Evolutionary conservation across 2,888 invertebrate species (phyloP), one percentile per base, ranked within the genome.

Genomic region (Lithodes maja): DNA sequence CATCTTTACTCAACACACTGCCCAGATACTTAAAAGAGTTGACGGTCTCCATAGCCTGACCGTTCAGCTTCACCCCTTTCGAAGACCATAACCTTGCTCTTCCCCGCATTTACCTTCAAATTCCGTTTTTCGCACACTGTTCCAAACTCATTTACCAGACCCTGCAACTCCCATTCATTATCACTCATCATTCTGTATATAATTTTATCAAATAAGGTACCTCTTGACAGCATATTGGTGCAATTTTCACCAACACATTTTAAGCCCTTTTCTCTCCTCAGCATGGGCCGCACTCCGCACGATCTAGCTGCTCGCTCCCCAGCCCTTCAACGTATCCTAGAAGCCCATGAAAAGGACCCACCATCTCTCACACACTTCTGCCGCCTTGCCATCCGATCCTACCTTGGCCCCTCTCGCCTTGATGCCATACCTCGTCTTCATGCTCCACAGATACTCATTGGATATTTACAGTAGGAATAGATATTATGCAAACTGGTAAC

Each of bases 271-370:
- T 78, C 1, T 52, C 15, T 50, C 53, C 52, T 54, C 86, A 92
- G 92, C 83, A 87, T 87, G 52, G 92, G 92, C 49, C 90, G 91
- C 82, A 90, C 90, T 54, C 92, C 92, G 1, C 91, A 91, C 71
- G 92, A 92, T 7, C 80, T 92, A 54, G 87, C 90, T 5, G 85
- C 80, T 12, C 61, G 77, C 12, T 75, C 81, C 55, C 84, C 90
- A 1, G 53, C 81, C 17, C 71, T 90, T 33, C 84, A 71, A 17
- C 17, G n/a, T n/a, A n/a, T 92, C 12, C 80, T 92, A 3, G 68
- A 71, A 7, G 54, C 75, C 33, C 83, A 89, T 77, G 92, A 92
- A 85, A 79, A 80, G 54, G 68, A 85, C 7, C 92, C 92, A 49
- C 77, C 52, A 9, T 78, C 86, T 69, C 86, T 92, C 9, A 80